These are phyloP conservation scores for Buathra laborator DNA, from an alignment of 2,888 invertebrate genomes.

Conservation along the genomic window DNA sequence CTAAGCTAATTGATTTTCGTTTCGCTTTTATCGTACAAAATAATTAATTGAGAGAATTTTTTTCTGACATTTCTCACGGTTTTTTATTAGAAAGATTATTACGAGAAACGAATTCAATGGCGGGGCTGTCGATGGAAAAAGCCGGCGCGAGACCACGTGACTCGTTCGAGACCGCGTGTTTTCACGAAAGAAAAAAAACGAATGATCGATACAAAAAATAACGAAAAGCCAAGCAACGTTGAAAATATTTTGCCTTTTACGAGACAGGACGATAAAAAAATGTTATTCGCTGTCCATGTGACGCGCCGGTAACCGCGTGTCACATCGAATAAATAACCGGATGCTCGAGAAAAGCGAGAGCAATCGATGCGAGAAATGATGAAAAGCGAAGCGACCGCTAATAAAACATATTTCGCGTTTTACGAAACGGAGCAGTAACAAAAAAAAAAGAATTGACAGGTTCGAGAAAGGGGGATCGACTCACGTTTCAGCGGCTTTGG, in stretches of 20 bases:
- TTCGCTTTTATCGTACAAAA: background rate
- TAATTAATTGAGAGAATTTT: background rate
- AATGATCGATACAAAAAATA: background rate
- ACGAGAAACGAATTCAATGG: background rate
- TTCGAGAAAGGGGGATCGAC: slow-evolving; percentile 83
- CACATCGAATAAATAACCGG: too few relatives aligned
- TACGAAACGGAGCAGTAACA: background rate
- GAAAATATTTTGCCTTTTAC: background rate
- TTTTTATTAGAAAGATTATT: background rate
- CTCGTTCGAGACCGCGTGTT: slow-evolving; percentile 7
- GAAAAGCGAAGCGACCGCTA: background rate
- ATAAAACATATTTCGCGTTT: slow-evolving; percentile 1
- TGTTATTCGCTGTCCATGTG: too few relatives aligned
- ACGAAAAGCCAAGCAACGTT: background rate
- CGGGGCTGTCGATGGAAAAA: background rate
- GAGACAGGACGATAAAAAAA: too few relatives aligned
- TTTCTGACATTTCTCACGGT: slow-evolving; percentile 3
- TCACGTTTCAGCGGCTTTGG: slow-evolving; percentile 98
- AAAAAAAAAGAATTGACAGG: slow-evolving; percentile 15
- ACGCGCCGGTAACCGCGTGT: too few relatives aligned
- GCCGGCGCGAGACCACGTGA: slow-evolving; percentile 38
- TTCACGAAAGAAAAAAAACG: too few relatives aligned
- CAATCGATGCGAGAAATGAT: background rate
- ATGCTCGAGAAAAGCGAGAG: background rate
- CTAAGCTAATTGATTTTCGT: slow-evolving; percentile 20